Evolutionary conservation across 2,888 invertebrate species (phyloP).

Genomic region (Therioaphis trifolii): DNA sequence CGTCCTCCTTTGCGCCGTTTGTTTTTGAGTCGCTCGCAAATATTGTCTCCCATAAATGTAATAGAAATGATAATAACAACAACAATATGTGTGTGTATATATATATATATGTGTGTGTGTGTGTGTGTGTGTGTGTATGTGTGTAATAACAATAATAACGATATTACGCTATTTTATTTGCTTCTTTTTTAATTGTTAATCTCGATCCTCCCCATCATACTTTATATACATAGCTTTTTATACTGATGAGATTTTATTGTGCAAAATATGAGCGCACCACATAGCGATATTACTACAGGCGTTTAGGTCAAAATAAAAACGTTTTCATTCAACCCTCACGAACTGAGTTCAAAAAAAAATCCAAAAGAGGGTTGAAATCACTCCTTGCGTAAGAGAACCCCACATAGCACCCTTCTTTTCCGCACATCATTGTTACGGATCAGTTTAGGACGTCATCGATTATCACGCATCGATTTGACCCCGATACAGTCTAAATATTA

Average conservation of each 20-base stretch:
- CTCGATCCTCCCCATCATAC: neutral
- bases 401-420: neutral
- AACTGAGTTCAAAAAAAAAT: neutral
- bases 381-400: neutral
- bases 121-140: too few species aligned
- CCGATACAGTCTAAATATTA: neutral
- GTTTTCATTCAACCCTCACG: neutral
- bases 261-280: neutral
- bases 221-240: neutral
- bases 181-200: neutral
- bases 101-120: too few species aligned
- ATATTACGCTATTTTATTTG: neutral
- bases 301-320: neutral
- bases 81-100: neutral
- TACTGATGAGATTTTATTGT: neutral
- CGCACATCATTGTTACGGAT: too few species aligned
- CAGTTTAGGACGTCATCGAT: neutral
- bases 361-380: constrained; percentile 20
- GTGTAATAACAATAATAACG: neutral
- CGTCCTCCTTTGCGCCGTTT: neutral
- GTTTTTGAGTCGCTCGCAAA: neutral
- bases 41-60: neutral
- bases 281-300: neutral
- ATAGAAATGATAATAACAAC: neutral
- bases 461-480: neutral